These are phyloP conservation scores for Lineus longissimus DNA, from an alignment of 1,140 invertebrate genomes.

Conservation along the genomic window DNA sequence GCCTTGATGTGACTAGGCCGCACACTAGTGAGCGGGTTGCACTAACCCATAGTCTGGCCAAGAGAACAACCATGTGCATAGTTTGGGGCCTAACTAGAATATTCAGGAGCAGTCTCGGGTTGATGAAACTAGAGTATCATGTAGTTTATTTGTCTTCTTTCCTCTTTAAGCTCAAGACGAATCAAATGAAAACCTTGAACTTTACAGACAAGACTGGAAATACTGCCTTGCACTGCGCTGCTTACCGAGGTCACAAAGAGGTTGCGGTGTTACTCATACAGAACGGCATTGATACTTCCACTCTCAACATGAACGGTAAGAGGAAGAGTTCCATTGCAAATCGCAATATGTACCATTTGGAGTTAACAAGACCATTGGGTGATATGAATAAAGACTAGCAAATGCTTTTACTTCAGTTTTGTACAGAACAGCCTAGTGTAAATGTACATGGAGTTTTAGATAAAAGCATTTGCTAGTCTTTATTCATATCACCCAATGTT, in stretches of 20 bases:
- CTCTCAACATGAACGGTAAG: slow-evolving; percentile 54
- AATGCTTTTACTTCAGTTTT: too few relatives aligned
- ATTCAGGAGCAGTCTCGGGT: not conserved
- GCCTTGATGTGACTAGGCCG: too few relatives aligned
- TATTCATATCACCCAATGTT: too few relatives aligned
- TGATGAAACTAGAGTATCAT: not conserved
- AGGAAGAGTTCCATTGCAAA: not conserved
- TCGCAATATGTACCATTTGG: too few relatives aligned
- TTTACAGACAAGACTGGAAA: slow-evolving; percentile 62
- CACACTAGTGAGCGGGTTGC: too few relatives aligned
- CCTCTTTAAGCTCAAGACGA: slow-evolving; percentile 44
- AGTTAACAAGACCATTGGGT: too few relatives aligned
- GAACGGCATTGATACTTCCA: slow-evolving; percentile 56
- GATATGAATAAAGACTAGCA: too few relatives aligned
- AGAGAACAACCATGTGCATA: too few relatives aligned
- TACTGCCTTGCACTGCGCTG: slow-evolving; percentile 66
- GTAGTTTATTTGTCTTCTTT: slow-evolving; percentile 9
- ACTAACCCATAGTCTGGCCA: too few relatives aligned
- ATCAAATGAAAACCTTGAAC: slow-evolving; percentile 53
- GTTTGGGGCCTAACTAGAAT: not conserved
- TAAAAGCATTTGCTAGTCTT: too few relatives aligned
- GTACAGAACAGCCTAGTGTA: too few relatives aligned
- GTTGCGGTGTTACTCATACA: slow-evolving; percentile 66
- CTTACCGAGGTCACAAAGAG: slow-evolving; percentile 65
- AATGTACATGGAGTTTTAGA: too few relatives aligned